Evolutionary conservation across 2,888 invertebrate species (phyloP).

Genomic region (Lasioglossum pauxillum): DNA sequence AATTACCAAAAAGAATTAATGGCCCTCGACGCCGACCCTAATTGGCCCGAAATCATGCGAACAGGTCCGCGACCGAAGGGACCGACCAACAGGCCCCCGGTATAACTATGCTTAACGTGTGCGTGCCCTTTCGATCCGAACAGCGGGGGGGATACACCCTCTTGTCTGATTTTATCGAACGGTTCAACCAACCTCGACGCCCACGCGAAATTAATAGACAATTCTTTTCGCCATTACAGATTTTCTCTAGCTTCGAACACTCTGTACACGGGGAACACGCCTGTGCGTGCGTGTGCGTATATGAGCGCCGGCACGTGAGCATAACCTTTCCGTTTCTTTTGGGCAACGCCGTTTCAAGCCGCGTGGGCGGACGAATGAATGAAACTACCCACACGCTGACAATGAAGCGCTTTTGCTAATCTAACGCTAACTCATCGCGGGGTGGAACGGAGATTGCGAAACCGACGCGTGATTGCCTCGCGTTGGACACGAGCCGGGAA

Average conservation of each 20-base stretch:
- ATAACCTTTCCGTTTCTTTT: conserved; percentile 67
- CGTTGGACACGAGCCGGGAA: conserved; percentile 9
- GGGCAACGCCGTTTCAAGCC: conserved; percentile 39
- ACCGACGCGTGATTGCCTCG: conserved; percentile 32
- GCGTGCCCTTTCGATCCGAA: conserved; percentile 50
- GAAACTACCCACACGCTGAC: conserved; percentile 72
- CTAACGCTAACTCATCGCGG: conserved; percentile 69
- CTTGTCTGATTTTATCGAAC: conserved; percentile 60
- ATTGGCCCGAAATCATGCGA: conserved; percentile 69
- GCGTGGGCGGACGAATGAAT: conserved; percentile 71
- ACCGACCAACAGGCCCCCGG: conserved; percentile 9
- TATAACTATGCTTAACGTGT: conserved; percentile 35
- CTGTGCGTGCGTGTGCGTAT: not conserved
- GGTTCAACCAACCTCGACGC: conserved; percentile 55
- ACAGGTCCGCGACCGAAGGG: not conserved
- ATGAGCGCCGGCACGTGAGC: conserved; percentile 4
- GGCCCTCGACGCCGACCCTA: conserved; percentile 70
- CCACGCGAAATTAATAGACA: conserved; percentile 67
- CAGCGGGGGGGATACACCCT: conserved; percentile 51
- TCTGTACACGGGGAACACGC: not conserved
- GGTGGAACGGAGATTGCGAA: conserved; percentile 64
- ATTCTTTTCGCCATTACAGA: conserved; percentile 48
- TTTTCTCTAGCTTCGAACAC: not conserved
- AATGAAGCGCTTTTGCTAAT: conserved; percentile 70
- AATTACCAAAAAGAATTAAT: conserved; percentile 74